Evolutionary conservation across 2,888 invertebrate genomes (phyloP).

Genomic region (Cephus pulcher): DNA sequence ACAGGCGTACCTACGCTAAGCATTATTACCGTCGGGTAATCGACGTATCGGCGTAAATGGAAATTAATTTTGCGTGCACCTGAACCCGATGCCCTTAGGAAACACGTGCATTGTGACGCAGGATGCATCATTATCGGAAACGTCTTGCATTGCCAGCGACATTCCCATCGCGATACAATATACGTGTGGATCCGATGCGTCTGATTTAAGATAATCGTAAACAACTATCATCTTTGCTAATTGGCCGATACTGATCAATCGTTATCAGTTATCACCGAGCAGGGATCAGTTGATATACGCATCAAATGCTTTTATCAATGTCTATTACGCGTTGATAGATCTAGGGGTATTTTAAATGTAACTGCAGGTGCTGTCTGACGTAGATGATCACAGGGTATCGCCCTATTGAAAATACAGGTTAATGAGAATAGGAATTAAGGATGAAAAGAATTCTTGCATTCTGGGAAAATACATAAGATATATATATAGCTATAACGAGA

Average conservation of each 20-base stretch:
- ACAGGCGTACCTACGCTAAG: background rate
- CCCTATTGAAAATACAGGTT: background rate
- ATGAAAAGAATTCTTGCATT: background rate
- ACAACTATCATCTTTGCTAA: background rate
- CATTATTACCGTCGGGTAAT: background rate
- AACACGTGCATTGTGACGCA: background rate
- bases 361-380: background rate
- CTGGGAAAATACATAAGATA: background rate
- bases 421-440: background rate
- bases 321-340: background rate
- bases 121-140: background rate
- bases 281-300: background rate
- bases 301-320: background rate
- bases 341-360: background rate
- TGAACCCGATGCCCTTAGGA: conserved; percentile 16
- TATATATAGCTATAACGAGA: background rate
- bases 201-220: background rate
- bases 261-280: background rate
- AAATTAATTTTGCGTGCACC: conserved; percentile 55
- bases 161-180: background rate
- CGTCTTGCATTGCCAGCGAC: background rate
- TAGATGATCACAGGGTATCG: background rate
- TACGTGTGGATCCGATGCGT: background rate
- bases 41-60: conserved; percentile 32
- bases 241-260: background rate